Percentiles rank a stretch among this genome's conserved stretches.
Conservation (phyloP, 2,888 invertebrate genomes). For the Lochmaea crataegi region DNA sequence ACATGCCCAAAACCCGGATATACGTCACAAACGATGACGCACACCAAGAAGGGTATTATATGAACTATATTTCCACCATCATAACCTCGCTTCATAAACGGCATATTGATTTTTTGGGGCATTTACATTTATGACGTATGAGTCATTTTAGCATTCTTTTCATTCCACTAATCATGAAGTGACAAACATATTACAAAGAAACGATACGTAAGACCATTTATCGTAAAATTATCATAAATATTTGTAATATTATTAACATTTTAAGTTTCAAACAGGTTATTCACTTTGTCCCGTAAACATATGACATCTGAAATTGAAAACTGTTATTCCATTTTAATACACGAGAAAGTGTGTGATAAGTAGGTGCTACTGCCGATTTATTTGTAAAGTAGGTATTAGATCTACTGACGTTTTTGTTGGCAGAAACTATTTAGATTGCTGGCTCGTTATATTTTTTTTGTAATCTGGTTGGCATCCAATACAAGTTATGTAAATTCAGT, state of each 20-base stretch:
- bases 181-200: background rate
- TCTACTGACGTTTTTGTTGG: background rate
- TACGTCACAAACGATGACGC: too few relatives aligned
- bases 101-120: background rate
- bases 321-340: too few relatives aligned
- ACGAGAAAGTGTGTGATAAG: too few relatives aligned
- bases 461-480: too few relatives aligned
- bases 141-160: background rate
- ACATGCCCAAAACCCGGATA: too few relatives aligned
- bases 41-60: too few relatives aligned
- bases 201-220: background rate
- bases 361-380: too few relatives aligned
- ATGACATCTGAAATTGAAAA: too few relatives aligned
- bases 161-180: background rate
- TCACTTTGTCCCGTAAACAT: background rate
- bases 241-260: background rate
- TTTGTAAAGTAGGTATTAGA: background rate
- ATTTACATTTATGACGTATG: background rate
- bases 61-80: too few relatives aligned
- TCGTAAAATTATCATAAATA: background rate
- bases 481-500: background rate
- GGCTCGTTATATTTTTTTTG: too few relatives aligned
- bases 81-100: background rate
- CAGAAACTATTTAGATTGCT: background rate
- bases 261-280: background rate